Conservation (phyloP, 1,140 invertebrate species). For the Temnothorax curvispinosus region DNA sequence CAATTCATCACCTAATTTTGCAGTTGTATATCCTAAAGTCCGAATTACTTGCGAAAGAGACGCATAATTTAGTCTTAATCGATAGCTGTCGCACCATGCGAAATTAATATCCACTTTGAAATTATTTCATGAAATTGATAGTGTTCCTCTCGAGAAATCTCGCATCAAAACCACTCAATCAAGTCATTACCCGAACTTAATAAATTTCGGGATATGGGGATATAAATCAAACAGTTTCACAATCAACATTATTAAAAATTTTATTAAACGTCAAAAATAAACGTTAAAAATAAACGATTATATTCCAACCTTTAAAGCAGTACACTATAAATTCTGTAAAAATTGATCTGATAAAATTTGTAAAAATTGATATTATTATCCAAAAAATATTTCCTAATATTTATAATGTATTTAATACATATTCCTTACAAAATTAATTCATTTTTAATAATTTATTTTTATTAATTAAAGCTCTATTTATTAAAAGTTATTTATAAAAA, state of each 20-base stretch:
- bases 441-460: background rate
- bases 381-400: background rate
- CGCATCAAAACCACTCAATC: slow-evolving; percentile 27
- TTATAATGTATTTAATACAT: background rate
- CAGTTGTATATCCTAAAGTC: slow-evolving; percentile 64
- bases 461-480: slow-evolving; percentile 3
- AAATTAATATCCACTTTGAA: slow-evolving; percentile 41
- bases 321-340: background rate
- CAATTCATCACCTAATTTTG: slow-evolving; percentile 68
- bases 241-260: slow-evolving; percentile 12
- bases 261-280: background rate
- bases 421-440: background rate
- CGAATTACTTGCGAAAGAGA: slow-evolving; percentile 66
- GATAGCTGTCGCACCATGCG: slow-evolving; percentile 21
- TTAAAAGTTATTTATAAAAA: background rate
- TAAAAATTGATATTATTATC: background rate
- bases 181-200: slow-evolving; percentile 31
- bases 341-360: background rate
- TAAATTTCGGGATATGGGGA: background rate
- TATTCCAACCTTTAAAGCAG: background rate
- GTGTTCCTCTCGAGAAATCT: slow-evolving; percentile 20
- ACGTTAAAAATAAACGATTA: background rate
- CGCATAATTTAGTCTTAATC: slow-evolving; percentile 71
- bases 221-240: background rate
- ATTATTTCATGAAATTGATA: slow-evolving; percentile 69